Evolutionary conservation across 2,797 vertebrate species (phyloP), one percentile per base, ranked within the genome.

Genomic region (Eulemur albifrons): DNA sequence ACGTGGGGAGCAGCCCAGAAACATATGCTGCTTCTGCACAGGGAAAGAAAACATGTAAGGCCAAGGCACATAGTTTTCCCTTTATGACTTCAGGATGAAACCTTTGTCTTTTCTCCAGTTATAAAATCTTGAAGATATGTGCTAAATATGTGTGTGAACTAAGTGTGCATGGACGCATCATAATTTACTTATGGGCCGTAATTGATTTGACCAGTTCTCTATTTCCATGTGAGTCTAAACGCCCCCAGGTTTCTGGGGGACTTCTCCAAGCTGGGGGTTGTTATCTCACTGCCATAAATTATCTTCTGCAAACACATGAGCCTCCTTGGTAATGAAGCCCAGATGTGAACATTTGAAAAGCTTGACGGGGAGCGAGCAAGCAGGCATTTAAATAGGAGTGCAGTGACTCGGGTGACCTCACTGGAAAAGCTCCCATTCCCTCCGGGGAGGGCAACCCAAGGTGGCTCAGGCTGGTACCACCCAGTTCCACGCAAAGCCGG

Each of bases 311-410:
- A 98, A 96, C 96, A 97, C 79, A 45, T 40, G 73, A 90, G 95
- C 90, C 63, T 86, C 93, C 85, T 94, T 50, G 96, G 97, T 98
- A 98, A 98, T 97, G 97, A 95, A 97, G 91, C 54, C 94, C 96
- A 84, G 94, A 89, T 70, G 95, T 93, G 88, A 97, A 69, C 88
- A 59, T 82, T 94, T 2, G 4, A 88, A 97, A 90, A 89, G 75
- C 32, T 17, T 25, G 72, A 63, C 65, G 43, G 38, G 70, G 81
- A 79, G 45, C 4, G 18, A 90, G 52, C 59, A n/a, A 21, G 30
- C 61, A 83, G 85, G 82, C 67, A 52, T 89, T 88, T 88, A 72
- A 96, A 40, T 20, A 52, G 21, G 52, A 87, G 69, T 69, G 13
- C 40, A n/a, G 23, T 70, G 73, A n/a, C 54, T 75, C 38, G 72